These are phyloP conservation scores for Hyla sarda DNA, from an alignment of 2,113 vertebrate species.

Conservation along the genomic window DNA sequence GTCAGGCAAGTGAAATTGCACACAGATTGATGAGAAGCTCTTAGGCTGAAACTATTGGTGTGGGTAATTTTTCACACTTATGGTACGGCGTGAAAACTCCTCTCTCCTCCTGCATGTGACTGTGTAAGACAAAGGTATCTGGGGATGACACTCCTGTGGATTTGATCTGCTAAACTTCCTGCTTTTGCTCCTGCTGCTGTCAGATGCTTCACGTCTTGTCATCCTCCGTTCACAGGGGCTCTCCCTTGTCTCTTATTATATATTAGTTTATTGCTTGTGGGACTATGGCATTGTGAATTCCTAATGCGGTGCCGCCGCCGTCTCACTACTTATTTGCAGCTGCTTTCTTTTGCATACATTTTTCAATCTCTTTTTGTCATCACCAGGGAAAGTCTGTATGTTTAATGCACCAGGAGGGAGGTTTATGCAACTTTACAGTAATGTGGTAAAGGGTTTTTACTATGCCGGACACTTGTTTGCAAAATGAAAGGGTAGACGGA, in stretches of 20 bases:
- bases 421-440: conserved; percentile 61
- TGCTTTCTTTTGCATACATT: conserved; percentile 35
- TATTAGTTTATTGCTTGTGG: conserved; percentile 41
- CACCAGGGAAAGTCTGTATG: conserved; percentile 27
- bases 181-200: neutral
- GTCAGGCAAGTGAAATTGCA: conserved; percentile 37
- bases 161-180: conserved; percentile 54
- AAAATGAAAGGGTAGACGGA: conserved; percentile 8
- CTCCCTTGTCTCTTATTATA: conserved; percentile 34
- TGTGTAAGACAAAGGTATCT: conserved; percentile 51
- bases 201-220: conserved; percentile 37
- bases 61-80: conserved; percentile 47
- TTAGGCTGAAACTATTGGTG: conserved; percentile 25
- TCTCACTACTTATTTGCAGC: neutral
- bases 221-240: conserved; percentile 34
- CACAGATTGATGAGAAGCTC: conserved; percentile 50
- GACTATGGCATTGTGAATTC: neutral
- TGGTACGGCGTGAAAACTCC: conserved; percentile 9
- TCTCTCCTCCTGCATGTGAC: conserved; percentile 24
- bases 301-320: conserved; percentile 23
- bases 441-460: neutral
- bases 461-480: conserved; percentile 47
- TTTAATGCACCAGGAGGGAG: conserved; percentile 21
- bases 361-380: conserved; percentile 12
- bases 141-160: conserved; percentile 44